phyloP scores from a whole-genome alignment of 2,888 invertebrate genomes.

The Ennomos quercinarius region DNA sequence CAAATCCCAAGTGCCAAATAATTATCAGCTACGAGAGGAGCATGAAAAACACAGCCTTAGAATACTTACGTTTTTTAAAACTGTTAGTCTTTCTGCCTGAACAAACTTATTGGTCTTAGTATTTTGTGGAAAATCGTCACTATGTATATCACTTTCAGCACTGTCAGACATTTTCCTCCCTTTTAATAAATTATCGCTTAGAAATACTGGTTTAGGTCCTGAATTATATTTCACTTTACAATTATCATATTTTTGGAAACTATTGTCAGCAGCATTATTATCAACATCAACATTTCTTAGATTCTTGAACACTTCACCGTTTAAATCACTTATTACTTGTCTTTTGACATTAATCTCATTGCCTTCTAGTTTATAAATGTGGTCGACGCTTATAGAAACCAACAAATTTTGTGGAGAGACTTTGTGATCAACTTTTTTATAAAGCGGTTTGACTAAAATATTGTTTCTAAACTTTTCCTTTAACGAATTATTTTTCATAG shows the following conservation, averaged over 20 bases:
- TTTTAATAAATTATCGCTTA: slow-evolving; percentile 25
- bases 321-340: slow-evolving; percentile 44
- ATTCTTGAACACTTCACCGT: slow-evolving; percentile 41
- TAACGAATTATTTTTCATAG: slow-evolving; percentile 49
- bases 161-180: slow-evolving; percentile 37
- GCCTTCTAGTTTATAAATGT: slow-evolving; percentile 65
- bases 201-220: slow-evolving; percentile 1
- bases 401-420: slow-evolving; percentile 47
- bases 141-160: slow-evolving; percentile 23
- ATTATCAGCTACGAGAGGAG: no score
- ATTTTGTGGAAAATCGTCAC: slow-evolving; percentile 28
- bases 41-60: no score
- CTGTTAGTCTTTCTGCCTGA: slow-evolving; percentile 42
- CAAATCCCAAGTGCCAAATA: no score
- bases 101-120: slow-evolving; percentile 44
- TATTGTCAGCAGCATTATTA: slow-evolving; percentile 46
- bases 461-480: slow-evolving; percentile 65
- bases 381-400: slow-evolving; percentile 54
- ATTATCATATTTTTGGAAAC: slow-evolving; percentile 11
- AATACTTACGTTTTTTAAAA: slow-evolving; percentile 50
- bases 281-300: slow-evolving; percentile 43
- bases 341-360: slow-evolving; percentile 57
- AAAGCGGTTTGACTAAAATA: slow-evolving; percentile 71
- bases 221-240: slow-evolving; percentile 25
- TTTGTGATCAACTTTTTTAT: slow-evolving; percentile 62